Evolutionary conservation across 2,888 invertebrate genomes (phyloP).

Genomic region (Venusia cambrica): DNA sequence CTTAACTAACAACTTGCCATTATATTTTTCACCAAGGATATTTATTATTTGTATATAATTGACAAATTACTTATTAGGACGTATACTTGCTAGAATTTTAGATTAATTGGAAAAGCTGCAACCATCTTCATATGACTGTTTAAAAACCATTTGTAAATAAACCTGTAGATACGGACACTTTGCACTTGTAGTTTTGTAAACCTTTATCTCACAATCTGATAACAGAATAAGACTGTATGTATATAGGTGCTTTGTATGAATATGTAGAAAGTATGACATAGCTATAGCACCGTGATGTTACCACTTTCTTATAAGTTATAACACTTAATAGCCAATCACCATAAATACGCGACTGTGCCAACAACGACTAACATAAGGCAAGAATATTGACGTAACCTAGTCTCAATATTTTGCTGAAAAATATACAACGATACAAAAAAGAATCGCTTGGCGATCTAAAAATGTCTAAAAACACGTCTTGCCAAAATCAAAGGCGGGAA

Average conservation of each 20-base stretch:
- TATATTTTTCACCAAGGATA: conserved; percentile 74
- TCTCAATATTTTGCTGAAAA: conserved; percentile 37
- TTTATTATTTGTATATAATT: conserved; percentile 72
- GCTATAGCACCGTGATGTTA: conserved; percentile 49
- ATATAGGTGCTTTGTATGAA: conserved; percentile 24
- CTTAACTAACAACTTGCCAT: conserved; percentile 78
- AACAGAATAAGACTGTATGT: conserved; percentile 60
- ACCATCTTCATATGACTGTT: conserved; percentile 46
- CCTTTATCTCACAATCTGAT: conserved; percentile 36
- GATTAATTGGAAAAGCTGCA: conserved; percentile 48
- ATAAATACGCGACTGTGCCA: conserved; percentile 41
- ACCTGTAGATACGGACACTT: conserved; percentile 58
- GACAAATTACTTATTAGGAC: conserved; percentile 48
- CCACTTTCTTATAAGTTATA: conserved; percentile 37
- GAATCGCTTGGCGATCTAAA: conserved; percentile 34
- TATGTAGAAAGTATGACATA: conserved; percentile 41
- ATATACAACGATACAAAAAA: conserved; percentile 23
- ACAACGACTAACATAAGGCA: conserved; percentile 25
- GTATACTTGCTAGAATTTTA: conserved; percentile 49
- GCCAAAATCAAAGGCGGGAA: conserved; percentile 30
- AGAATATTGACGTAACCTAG: conserved; percentile 41
- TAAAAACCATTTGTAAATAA: conserved; percentile 26
- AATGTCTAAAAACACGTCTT: conserved; percentile 25
- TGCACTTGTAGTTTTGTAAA: conserved; percentile 21
- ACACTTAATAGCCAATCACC: conserved; percentile 23